Base-by-base conservation (phyloP, 2,113 vertebrate genomes). In the Acanthisitta chloris region DNA sequence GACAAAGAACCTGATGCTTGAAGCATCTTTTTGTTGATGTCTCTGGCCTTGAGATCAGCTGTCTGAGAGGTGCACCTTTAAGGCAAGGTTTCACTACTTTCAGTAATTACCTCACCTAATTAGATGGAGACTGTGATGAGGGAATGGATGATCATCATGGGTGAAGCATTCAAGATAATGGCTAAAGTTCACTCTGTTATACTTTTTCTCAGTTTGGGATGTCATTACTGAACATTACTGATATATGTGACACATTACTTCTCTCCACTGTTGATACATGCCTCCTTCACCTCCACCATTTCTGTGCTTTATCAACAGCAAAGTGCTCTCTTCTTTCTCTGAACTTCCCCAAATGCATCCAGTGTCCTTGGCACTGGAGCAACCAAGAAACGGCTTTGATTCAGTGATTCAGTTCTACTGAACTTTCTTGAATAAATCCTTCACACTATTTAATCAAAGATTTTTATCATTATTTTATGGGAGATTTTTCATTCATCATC, bases 241-340 rank as follows among this genome's bases (percentile, higher is more conserved):
- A 57, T 5, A 8, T 14, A 42, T 0, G 0, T 31, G 49, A 48
- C 34, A 29, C 2, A 3, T 73, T 48, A n/a, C 42, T 31, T 45
- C 19, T 45, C 33, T 66, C 25, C 3, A 4, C 25, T 71, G 28
- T 48, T 61, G 46, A 40, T 45, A 40, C 14, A 16, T 0, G 1
- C 6, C 52, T 69, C 34, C 40, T 85, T 57, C 33, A 49, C 24
- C 38, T 19, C 31, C 38, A 49, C 20, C 4, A 20, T 79, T 90
- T 25, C 55, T 46, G 8, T 81, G 55, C 34, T 54, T 71, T 90
- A 66, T 42, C 26, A 34, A 16, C 3, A 11, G 29, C 6, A 7
- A 81, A 79, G 24, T 38, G 20, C 43, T 45, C 17, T 46, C 26
- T 71, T 64, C 45, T 49, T 71, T 78, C 33, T 83, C 51, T 71